phyloP scores from a whole-genome alignment of 2,113 vertebrate species.

The Petroica traversi region DNA sequence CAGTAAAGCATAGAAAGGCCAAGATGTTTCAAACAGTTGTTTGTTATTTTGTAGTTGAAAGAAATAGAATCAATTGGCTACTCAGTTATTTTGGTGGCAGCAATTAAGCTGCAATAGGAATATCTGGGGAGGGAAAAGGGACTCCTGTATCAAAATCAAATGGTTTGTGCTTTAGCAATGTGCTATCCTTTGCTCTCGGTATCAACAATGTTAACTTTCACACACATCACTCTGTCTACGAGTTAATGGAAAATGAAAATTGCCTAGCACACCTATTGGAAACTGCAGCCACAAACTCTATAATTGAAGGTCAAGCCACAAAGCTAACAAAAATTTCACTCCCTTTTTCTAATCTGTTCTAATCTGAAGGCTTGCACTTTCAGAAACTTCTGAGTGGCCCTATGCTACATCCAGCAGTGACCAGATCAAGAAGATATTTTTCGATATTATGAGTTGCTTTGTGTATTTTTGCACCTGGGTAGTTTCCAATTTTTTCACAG shows the following conservation, averaged over 20 bases:
- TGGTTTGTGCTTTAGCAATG: not conserved
- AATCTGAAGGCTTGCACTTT: not conserved
- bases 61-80: not conserved
- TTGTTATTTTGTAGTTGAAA: not conserved
- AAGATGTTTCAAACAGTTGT: not conserved
- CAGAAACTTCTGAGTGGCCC: not conserved
- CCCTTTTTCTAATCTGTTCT: not conserved
- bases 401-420: not conserved
- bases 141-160: not conserved
- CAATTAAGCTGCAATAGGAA: not conserved
- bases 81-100: not conserved
- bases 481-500: not conserved
- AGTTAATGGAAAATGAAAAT: constrained; percentile 41
- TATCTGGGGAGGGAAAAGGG: not conserved
- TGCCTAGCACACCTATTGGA: not conserved
- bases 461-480: not conserved
- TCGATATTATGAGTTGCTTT: not conserved
- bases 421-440: not conserved
- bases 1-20: not conserved
- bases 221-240: not conserved
- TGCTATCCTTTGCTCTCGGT: not conserved
- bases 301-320: not conserved
- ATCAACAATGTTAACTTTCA: not conserved
- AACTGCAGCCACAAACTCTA: not conserved
- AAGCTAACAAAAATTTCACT: not conserved